Conservation (phyloP, 2,797 vertebrate species). For the Perodicticus potto region DNA sequence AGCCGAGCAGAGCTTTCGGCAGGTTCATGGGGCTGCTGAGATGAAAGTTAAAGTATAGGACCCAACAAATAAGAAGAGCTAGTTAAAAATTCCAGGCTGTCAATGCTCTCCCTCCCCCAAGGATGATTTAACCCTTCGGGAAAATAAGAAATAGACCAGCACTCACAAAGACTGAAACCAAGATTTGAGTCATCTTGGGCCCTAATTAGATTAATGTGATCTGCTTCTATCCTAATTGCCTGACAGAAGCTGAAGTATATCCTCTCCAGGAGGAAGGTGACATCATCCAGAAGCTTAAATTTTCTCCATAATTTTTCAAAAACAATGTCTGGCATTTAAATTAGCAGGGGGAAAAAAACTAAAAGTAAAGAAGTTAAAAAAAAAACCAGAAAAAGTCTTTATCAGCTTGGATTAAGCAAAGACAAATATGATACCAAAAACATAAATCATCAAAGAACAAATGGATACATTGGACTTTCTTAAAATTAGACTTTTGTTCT, state of each 20-base stretch:
- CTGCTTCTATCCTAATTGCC: slow-evolving; percentile 59
- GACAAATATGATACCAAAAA: neutral
- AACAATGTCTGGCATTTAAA: slow-evolving; percentile 43
- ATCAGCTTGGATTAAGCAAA: slow-evolving; percentile 42
- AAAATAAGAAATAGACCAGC: slow-evolving; percentile 52
- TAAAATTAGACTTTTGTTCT: slow-evolving; percentile 50
- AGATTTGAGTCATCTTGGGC: slow-evolving; percentile 5
- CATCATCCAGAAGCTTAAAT: neutral
- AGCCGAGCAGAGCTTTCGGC: slow-evolving; percentile 24
- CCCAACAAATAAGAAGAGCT: neutral
- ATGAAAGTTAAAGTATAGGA: neutral
- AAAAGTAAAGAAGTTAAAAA: neutral
- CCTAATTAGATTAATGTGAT: slow-evolving; percentile 56
- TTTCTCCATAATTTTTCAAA: slow-evolving; percentile 9
- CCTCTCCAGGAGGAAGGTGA: slow-evolving; percentile 53
- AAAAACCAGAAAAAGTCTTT: slow-evolving; percentile 21
- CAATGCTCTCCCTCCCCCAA: neutral
- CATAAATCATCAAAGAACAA: slow-evolving; percentile 23
- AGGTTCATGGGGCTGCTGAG: neutral
- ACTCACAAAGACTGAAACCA: neutral
- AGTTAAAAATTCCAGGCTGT: neutral
- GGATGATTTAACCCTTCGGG: neutral
- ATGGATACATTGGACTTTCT: neutral
- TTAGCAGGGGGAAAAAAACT: neutral
- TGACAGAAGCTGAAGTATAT: slow-evolving; percentile 24